phyloP scores from a whole-genome alignment of 2,113 vertebrate genomes.

The Salvelinus fontinalis region DNA sequence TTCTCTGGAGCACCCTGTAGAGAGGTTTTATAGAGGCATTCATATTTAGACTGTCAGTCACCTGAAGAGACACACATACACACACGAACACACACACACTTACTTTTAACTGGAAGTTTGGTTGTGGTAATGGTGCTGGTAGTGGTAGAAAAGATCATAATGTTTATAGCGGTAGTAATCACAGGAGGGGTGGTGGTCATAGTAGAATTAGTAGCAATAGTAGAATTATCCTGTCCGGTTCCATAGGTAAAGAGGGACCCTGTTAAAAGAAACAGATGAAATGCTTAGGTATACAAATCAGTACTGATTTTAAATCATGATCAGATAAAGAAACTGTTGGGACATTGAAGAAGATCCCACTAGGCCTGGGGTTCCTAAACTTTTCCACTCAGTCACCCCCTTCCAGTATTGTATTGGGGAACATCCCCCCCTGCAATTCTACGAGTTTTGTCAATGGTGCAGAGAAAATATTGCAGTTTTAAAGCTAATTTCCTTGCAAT shows the following conservation, averaged over 20 bases:
- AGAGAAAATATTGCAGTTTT: too few species aligned
- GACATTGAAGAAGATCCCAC: neutral
- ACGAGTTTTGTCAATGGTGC: too few species aligned
- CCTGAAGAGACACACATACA: neutral
- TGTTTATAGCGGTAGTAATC: conserved; percentile 23
- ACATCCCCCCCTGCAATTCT: too few species aligned
- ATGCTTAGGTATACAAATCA: neutral
- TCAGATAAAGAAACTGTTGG: neutral
- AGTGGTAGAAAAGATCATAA: conserved; percentile 20
- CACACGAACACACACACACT: conserved; percentile 22
- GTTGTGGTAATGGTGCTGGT: conserved; percentile 28
- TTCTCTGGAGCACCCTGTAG: neutral
- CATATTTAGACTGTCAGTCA: neutral
- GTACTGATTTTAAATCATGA: neutral
- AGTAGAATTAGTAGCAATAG: conserved; percentile 42
- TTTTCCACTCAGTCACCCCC: neutral
- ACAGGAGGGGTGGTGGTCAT: conserved; percentile 34
- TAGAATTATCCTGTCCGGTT: conserved; percentile 59
- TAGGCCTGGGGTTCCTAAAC: neutral
- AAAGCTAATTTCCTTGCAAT: too few species aligned
- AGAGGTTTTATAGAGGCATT: neutral
- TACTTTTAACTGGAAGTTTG: conserved; percentile 65
- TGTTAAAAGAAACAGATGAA: conserved; percentile 35
- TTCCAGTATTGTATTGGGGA: too few species aligned
- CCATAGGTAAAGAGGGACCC: conserved; percentile 72